A percentile compares a stretch with the other conserved stretches of the same genome.
Conservation (phyloP, 1,140 invertebrate genomes). For the Nasonia longicornis region DNA sequence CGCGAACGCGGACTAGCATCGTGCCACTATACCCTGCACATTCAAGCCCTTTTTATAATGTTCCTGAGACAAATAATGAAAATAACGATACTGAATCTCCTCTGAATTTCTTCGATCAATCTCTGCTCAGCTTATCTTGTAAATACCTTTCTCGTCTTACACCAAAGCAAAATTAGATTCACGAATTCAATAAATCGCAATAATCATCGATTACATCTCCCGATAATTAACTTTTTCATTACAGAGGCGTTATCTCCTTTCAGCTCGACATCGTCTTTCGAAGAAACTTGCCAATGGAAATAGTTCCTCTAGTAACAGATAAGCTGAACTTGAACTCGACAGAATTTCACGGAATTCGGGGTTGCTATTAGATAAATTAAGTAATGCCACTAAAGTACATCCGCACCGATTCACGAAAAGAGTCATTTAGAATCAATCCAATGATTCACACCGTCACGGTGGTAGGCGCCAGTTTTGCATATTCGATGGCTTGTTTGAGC, state of each 20-base stretch:
- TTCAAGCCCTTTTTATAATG: not conserved
- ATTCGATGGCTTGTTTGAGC: slow-evolving; percentile 3
- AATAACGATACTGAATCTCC: not conserved
- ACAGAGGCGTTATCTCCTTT: too few relatives aligned
- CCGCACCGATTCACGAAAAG: not conserved
- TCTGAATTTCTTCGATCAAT: too few relatives aligned
- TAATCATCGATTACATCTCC: too few relatives aligned
- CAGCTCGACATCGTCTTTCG: too few relatives aligned
- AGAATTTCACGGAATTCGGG: not conserved
- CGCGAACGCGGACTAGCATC: slow-evolving; percentile 17
- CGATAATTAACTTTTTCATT: too few relatives aligned
- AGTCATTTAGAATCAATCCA: not conserved
- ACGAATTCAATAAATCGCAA: too few relatives aligned
- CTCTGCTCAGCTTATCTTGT: not conserved
- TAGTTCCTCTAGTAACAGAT: not conserved
- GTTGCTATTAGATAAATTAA: not conserved
- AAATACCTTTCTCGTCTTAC: not conserved
- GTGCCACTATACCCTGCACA: slow-evolving; percentile 17
- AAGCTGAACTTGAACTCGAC: not conserved
- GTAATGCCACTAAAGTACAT: not conserved
- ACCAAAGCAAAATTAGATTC: too few relatives aligned
- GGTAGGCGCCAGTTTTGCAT: slow-evolving; percentile 22
- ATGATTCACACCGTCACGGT: slow-evolving; percentile 28
- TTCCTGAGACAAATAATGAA: slow-evolving; percentile 1
- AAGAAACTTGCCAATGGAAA: not conserved